A percentile compares a stretch with the other conserved stretches of the same genome.
These are phyloP conservation scores for Pelmatolapia mariae DNA, from an alignment of 2,113 vertebrate species.

Conservation along the genomic window DNA sequence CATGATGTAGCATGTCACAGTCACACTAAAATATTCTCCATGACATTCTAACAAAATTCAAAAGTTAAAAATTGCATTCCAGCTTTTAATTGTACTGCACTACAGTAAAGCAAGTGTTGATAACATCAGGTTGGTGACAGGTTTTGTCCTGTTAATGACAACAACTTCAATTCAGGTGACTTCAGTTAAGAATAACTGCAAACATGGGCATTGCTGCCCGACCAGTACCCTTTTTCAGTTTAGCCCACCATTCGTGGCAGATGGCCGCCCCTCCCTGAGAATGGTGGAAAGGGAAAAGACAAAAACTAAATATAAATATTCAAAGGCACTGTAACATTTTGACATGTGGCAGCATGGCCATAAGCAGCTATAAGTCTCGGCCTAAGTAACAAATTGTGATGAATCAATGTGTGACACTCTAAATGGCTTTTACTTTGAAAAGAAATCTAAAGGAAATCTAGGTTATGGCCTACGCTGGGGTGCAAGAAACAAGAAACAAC, in stretches of 20 bases:
- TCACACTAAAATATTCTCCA: not conserved
- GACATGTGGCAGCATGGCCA: not conserved
- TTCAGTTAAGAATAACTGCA: not conserved
- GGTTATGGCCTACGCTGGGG: not conserved
- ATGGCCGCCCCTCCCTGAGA: not conserved
- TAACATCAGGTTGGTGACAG: not conserved
- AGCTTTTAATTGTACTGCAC: not conserved
- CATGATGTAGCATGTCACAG: not conserved
- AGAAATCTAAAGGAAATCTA: not conserved
- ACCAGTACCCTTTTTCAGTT: not conserved
- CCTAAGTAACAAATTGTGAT: not conserved
- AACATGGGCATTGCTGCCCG: accelerated
- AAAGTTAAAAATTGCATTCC: not conserved
- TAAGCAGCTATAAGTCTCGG: not conserved
- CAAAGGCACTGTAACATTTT: not conserved
- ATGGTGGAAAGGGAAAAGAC: not conserved
- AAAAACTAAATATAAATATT: not conserved
- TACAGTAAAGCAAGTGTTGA: not conserved
- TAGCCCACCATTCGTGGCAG: not conserved
- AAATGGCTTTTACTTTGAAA: not conserved
- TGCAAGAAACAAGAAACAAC: not conserved
- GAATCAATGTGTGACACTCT: not conserved
- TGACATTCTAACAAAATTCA: not conserved
- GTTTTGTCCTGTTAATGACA: not conserved
- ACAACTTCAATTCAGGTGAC: not conserved